phyloP scores from a whole-genome alignment of 2,888 invertebrate genomes.

The Drosophila antonietae region DNA sequence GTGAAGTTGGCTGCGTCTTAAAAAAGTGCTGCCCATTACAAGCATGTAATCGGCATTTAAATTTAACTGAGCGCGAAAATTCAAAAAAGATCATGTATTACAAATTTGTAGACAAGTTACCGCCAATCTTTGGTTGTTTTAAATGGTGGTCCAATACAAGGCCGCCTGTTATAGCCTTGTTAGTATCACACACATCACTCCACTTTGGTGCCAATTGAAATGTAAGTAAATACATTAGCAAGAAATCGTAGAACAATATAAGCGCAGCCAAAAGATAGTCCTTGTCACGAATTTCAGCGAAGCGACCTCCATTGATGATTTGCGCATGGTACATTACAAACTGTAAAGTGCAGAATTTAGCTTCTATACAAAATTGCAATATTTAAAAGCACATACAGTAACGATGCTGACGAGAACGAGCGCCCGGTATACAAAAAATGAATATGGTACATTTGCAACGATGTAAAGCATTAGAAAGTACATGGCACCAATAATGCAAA shows the following conservation, averaged over 20 bases:
- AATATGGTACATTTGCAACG: conserved; percentile 44
- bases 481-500: conserved; percentile 50
- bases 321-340: conserved; percentile 69
- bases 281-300: conserved; percentile 56
- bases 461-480: conserved; percentile 62
- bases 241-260: conserved; percentile 56
- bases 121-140: background rate
- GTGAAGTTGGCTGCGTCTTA: conserved; percentile 29
- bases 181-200: conserved; percentile 49
- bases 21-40: conserved; percentile 37
- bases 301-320: conserved; percentile 62
- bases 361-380: no score
- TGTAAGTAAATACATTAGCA: conserved; percentile 53
- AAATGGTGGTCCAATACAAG: conserved; percentile 12
- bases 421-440: conserved; percentile 36
- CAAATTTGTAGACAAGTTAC: rapidly evolving
- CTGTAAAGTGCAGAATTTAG: conserved; percentile 16
- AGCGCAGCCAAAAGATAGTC: conserved; percentile 56
- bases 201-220: conserved; percentile 53
- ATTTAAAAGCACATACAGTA: conserved; percentile 26
- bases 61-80: conserved; percentile 12
- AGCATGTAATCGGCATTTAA: background rate
- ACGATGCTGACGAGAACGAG: conserved; percentile 45
- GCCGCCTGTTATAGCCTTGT: background rate
- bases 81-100: background rate